Base-by-base conservation (phyloP, 2,113 vertebrate species). In the Cathartes aura region DNA sequence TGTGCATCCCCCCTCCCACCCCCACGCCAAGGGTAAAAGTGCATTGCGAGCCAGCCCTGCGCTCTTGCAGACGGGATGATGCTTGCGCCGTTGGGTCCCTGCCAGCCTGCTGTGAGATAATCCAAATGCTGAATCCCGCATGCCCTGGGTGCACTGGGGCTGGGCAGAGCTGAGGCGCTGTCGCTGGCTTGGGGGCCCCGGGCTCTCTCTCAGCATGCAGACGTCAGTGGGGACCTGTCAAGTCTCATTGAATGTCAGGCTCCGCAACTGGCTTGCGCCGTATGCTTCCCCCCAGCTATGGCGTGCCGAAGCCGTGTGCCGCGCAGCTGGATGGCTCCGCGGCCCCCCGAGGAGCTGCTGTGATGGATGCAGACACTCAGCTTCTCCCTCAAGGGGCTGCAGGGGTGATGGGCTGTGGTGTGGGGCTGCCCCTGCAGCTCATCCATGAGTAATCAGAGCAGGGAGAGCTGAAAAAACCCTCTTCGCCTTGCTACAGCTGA, bases 91-190 rank as follows among this genome's bases (percentile, higher is more conserved):
- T 12, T 94, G 97, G 89, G 32, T 40, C 87, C 7, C 15, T 34
- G 94, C 96, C 97, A 94, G 90, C 73, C 71, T 71, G 55, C 89
- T 19, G 3, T 34, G 89, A 87, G 42, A 96, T 23, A 91, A 94
- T 89, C 94, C 91, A 87, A 87, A 55, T 17, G 66, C 74, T 42
- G 78, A 12, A 64, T 53, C 84, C 85, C 2, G 0, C 32, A 0
- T 23, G 82, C 80, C 89, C 64, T 1, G 29, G 81, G 53, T 5
- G 0, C 0, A 3, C 45, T 58, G 82, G 50, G 89, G 50, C 80
- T n/a, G n/a, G 80, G 87, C 84, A 64, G 24, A 27, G 70, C 55
- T 1, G 5, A 60, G 90, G 43, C 0, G 1, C 76, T 87, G 89
- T 94, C 5, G 1, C 81, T 2, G 23, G 62, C 75, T 4, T 67